Evolutionary conservation across 2,888 invertebrate genomes (phyloP).

Genomic region (Mactromeris polynyma): DNA sequence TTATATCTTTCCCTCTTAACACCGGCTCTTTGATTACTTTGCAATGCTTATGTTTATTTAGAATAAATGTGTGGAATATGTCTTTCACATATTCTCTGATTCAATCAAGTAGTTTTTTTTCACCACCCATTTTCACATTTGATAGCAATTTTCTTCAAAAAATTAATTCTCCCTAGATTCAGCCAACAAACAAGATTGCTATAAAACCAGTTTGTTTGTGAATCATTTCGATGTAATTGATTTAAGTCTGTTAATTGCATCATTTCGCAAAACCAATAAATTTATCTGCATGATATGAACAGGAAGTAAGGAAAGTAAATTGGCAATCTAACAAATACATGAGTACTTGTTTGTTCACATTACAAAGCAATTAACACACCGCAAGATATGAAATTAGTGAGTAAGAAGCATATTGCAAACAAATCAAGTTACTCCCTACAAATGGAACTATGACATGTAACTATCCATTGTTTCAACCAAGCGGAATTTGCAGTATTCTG

Average conservation of each 20-base stretch:
- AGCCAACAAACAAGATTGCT: neutral
- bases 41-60: constrained; percentile 6
- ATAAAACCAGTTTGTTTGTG: neutral
- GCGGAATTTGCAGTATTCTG: too few species aligned
- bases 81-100: neutral
- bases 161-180: neutral
- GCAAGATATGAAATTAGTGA: neutral
- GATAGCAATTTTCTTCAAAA: neutral
- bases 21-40: constrained; percentile 11
- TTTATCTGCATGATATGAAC: neutral
- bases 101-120: neutral
- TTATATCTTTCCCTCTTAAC: neutral
- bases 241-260: neutral
- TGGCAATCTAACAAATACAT: neutral
- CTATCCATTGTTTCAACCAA: too few species aligned
- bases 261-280: neutral
- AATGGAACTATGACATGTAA: too few species aligned
- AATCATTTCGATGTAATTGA: neutral
- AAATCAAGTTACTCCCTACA: too few species aligned
- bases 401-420: neutral
- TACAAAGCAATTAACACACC: neutral
- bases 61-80: neutral
- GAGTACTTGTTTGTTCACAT: neutral
- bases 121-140: neutral
- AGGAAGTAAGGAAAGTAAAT: neutral